Percentiles rank a stretch among this genome's conserved stretches.
Conservation (phyloP, 1,140 invertebrate species). For the Cydia splendana region DNA sequence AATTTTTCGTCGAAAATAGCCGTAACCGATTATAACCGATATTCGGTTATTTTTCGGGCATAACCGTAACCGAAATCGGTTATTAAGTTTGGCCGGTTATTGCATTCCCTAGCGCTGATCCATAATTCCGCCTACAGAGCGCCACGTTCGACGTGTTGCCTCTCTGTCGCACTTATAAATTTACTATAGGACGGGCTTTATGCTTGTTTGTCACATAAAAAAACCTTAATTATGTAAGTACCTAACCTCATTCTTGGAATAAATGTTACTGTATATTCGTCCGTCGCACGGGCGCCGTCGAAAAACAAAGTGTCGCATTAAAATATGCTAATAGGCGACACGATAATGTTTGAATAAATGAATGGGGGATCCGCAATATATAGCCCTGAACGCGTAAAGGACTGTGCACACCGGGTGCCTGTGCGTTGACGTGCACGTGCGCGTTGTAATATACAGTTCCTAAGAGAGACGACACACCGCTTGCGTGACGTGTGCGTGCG, state of each 20-base stretch:
- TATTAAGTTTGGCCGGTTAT: no score
- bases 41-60: no score
- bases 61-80: no score
- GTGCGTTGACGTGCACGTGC: not conserved
- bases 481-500: no score
- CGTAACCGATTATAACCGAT: no score
- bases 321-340: slow-evolving; percentile 50
- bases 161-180: no score
- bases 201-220: not conserved
- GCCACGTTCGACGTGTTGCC: no score
- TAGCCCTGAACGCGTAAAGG: slow-evolving; percentile 34
- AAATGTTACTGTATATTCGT: slow-evolving; percentile 10
- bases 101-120: no score
- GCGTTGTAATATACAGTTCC: no score
- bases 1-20: no score
- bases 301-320: slow-evolving; percentile 47
- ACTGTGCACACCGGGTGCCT: not conserved
- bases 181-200: not conserved
- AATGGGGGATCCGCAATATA: slow-evolving; percentile 46
- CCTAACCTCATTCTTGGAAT: slow-evolving; percentile 1
- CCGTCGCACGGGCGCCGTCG: not conserved
- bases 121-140: no score
- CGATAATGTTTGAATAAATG: slow-evolving; percentile 47
- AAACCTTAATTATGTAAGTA: not conserved
- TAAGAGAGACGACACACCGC: no score